Percentiles rank a stretch among this genome's conserved stretches.
Evolutionary conservation across 1,140 invertebrate species (phyloP).

Genomic region (Varroa destructor): DNA sequence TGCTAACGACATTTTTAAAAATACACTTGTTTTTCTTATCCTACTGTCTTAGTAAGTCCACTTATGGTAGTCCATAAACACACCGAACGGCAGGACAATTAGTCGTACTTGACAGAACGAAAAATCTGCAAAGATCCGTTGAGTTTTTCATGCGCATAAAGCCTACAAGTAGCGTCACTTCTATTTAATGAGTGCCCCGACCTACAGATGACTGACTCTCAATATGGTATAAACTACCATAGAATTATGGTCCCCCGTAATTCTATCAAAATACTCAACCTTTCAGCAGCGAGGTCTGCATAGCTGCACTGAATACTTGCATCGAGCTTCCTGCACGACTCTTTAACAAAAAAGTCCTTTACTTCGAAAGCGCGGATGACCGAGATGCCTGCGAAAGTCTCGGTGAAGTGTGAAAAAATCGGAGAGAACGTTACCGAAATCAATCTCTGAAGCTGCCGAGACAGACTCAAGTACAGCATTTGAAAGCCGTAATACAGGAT

Average conservation of each 20-base stretch:
- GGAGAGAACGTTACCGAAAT: conserved; percentile 64
- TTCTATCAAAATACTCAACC: conserved; percentile 39
- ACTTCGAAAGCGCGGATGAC: conserved; percentile 56
- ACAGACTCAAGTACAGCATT: conserved; percentile 47
- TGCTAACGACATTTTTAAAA: no score
- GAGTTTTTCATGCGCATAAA: no score
- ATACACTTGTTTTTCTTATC: no score
- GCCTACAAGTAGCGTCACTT: no score
- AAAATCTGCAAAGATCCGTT: no score
- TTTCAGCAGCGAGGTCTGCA: conserved; percentile 68
- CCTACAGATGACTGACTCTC: no score
- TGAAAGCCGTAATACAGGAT: conserved; percentile 54
- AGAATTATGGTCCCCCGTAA: no score
- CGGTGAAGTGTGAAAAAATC: conserved; percentile 93
- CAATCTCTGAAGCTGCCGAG: conserved; percentile 46
- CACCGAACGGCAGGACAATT: no score
- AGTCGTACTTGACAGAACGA: no score
- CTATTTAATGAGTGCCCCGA: no score
- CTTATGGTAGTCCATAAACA: no score
- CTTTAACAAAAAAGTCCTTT: conserved; percentile 45
- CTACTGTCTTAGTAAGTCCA: no score
- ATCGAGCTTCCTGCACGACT: conserved; percentile 70
- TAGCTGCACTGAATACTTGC: conserved; percentile 75
- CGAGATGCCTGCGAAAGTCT: conserved; percentile 54
- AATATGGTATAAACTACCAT: conserved; percentile 7